Evolutionary conservation across 2,888 invertebrate species (phyloP).

Genomic region (Incurvaria masculella): DNA sequence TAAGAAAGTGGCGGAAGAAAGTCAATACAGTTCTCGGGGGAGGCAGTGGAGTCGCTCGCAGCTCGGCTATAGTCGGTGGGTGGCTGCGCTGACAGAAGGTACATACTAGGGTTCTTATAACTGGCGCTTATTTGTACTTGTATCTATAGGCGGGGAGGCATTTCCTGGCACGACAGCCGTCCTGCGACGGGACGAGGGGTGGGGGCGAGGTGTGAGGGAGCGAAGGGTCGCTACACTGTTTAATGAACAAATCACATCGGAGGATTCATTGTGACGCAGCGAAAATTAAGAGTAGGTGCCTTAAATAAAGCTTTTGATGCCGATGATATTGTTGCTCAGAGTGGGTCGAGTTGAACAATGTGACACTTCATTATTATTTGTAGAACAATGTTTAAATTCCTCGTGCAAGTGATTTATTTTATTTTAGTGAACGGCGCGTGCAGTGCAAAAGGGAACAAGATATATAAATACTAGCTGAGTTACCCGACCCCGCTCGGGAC

Average conservation of each 20-base stretch:
- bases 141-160: background rate
- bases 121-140: background rate
- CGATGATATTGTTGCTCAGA: background rate
- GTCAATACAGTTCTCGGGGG: conserved; percentile 53
- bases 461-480: too few relatives aligned
- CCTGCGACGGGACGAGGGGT: background rate
- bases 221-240: background rate
- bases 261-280: background rate
- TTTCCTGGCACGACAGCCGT: too few relatives aligned
- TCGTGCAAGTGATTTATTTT: too few relatives aligned
- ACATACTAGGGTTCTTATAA: background rate
- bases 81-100: background rate
- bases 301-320: background rate
- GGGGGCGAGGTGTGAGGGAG: background rate
- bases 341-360: too few relatives aligned
- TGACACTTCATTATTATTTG: too few relatives aligned
- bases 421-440: too few relatives aligned
- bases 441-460: too few relatives aligned
- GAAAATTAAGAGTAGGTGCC: background rate
- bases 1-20: conserved; percentile 55
- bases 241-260: background rate
- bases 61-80: too few relatives aligned
- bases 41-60: conserved; percentile 28
- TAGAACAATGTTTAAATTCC: too few relatives aligned
- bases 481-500: too few relatives aligned